A percentile compares a stretch with the other conserved stretches of the same genome.
These are phyloP conservation scores for Thryonomys swinderianus DNA, from an alignment of 2,113 vertebrate species.

Conservation along the genomic window DNA sequence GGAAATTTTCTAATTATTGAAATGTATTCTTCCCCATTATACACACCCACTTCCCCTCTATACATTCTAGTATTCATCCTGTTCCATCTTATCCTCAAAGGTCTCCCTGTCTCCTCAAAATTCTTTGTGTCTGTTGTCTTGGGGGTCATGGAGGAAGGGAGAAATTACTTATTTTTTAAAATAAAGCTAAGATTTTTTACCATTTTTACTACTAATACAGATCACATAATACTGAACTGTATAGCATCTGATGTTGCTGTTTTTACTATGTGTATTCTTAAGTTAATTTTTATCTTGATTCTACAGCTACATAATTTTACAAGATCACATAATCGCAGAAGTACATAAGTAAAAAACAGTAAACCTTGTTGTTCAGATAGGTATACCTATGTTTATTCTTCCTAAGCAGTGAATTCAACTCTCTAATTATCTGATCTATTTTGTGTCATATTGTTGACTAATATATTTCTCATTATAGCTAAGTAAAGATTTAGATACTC, in stretches of 20 bases:
- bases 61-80: fast-evolving
- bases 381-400: background rate
- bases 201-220: background rate
- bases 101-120: background rate
- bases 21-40: background rate
- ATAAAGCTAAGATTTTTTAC: background rate
- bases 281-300: background rate
- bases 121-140: background rate
- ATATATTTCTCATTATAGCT: background rate
- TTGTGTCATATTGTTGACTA: background rate
- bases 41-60: background rate
- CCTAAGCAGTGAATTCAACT: background rate
- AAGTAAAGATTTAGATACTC: background rate
- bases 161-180: background rate
- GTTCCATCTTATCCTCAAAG: background rate
- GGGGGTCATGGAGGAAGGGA: background rate
- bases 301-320: background rate
- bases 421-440: background rate
- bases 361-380: background rate
- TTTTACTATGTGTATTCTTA: background rate
- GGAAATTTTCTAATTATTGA: background rate
- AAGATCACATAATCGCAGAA: background rate
- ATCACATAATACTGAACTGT: background rate
- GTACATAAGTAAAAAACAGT: background rate
- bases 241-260: background rate